Conservation (phyloP, 2,113 vertebrate genomes). For the Sminthopsis crassicaudata region DNA sequence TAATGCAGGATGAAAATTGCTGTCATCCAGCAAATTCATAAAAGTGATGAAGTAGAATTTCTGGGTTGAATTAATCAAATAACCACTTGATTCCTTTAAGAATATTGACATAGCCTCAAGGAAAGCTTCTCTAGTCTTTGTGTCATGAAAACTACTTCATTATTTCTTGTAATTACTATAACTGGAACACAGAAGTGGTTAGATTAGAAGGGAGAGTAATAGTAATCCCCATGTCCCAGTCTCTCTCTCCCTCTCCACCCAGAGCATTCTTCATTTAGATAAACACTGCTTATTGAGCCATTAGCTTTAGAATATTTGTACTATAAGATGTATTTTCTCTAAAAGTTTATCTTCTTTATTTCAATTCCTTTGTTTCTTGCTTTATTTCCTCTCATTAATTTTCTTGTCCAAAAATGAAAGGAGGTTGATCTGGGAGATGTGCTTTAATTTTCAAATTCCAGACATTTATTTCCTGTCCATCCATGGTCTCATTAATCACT, state of each 20-base stretch:
- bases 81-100: conserved; percentile 5
- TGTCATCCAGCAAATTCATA: neutral
- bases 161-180: neutral
- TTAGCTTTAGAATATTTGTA: neutral
- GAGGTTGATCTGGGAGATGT: fast-evolving
- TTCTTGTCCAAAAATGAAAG: conserved; percentile 43
- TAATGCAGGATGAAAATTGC: neutral
- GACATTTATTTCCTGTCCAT: conserved; percentile 3
- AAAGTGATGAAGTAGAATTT: conserved; percentile 29
- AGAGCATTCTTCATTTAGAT: neutral
- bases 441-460: neutral
- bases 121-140: neutral
- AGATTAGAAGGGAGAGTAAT: neutral
- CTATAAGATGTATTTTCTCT: neutral
- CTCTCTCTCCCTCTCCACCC: neutral
- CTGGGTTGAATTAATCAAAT: neutral
- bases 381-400: conserved; percentile 10
- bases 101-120: conserved; percentile 3
- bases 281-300: conserved; percentile 14
- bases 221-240: neutral
- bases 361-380: neutral
- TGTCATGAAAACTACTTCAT: too few species aligned
- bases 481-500: conserved; percentile 8
- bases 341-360: neutral
- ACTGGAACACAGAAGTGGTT: neutral